Evolutionary conservation across 2,113 vertebrate genomes (phyloP).

Genomic region (Hypocryptadius cinnamomeus): DNA sequence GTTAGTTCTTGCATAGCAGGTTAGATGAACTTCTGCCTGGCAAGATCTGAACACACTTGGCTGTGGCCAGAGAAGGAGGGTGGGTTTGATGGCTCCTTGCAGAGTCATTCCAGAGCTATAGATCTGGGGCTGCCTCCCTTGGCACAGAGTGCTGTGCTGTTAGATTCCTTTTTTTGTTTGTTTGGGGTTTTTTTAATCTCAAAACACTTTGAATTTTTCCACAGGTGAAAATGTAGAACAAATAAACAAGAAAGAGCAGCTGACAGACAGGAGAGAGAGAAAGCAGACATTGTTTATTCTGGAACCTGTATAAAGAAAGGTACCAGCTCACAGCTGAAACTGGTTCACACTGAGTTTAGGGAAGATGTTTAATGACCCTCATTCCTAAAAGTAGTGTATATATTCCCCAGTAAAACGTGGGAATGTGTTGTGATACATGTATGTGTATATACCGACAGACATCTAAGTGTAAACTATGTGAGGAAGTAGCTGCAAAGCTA

Average conservation of each 20-base stretch:
- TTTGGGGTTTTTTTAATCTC: background rate
- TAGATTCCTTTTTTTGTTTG: background rate
- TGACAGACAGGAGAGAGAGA: slow-evolving; percentile 5
- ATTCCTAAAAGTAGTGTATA: background rate
- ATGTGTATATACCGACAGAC: background rate
- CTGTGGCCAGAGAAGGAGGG: background rate
- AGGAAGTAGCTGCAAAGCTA: background rate
- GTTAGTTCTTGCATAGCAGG: background rate
- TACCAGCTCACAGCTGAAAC: background rate
- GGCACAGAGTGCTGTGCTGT: background rate
- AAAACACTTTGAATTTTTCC: background rate
- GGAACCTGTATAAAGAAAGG: slow-evolving; percentile 5
- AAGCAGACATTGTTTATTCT: background rate
- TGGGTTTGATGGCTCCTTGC: background rate
- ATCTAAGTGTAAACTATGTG: background rate
- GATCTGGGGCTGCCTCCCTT: background rate
- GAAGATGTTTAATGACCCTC: background rate
- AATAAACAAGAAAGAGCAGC: background rate
- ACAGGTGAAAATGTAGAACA: slow-evolving; percentile 12
- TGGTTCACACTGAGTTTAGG: background rate
- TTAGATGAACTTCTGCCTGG: background rate
- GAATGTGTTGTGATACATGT: background rate
- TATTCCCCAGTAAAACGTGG: background rate
- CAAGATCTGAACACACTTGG: background rate
- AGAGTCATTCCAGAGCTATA: background rate